phyloP scores from a whole-genome alignment of 2,113 vertebrate genomes.

The Leuciscus idus region DNA sequence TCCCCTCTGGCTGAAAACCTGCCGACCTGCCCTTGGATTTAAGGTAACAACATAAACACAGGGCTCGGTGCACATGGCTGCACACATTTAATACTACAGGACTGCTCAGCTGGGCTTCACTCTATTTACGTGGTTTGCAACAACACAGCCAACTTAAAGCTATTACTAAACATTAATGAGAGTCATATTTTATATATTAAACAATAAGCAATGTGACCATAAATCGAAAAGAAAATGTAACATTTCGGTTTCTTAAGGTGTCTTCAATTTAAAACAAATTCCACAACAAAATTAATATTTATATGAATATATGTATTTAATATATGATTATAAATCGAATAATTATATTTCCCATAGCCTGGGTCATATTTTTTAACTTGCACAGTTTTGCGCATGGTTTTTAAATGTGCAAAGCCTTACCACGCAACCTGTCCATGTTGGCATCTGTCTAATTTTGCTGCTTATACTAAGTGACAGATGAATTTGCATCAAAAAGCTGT shows the following conservation, averaged over 20 bases:
- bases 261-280: background rate
- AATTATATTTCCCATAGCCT: background rate
- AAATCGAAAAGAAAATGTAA: background rate
- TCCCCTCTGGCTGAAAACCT: slow-evolving; percentile 33
- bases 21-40: slow-evolving; percentile 18
- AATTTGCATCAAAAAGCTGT: slow-evolving; percentile 11
- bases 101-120: slow-evolving; percentile 11
- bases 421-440: slow-evolving; percentile 11
- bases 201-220: background rate
- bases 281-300: background rate
- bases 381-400: background rate
- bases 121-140: background rate
- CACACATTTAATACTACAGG: slow-evolving; percentile 14
- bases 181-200: background rate
- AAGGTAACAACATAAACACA: slow-evolving; percentile 33
- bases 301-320: background rate
- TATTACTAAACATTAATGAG: background rate
- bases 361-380: background rate
- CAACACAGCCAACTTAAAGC: background rate
- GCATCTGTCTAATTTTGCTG: slow-evolving; percentile 5
- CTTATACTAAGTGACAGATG: slow-evolving; percentile 22
- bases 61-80: background rate
- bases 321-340: background rate
- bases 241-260: background rate
- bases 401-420: background rate